A percentile compares a stretch with the other conserved stretches of the same genome.
phyloP scores from a whole-genome alignment of 1,140 invertebrate genomes.

The Planococcus citri region DNA sequence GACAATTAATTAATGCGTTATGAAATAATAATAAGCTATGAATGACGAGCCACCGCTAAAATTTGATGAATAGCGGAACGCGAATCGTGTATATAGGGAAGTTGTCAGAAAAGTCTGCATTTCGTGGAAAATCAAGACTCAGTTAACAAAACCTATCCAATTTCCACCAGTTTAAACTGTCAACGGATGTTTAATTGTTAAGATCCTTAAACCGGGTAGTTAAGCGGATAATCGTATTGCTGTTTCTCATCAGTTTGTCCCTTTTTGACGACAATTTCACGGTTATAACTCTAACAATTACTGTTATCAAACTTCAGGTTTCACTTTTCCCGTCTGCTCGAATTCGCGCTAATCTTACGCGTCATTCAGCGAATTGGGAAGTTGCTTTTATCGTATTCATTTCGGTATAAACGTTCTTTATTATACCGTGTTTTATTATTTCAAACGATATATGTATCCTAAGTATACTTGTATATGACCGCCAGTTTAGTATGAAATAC shows the following conservation, averaged over 20 bases:
- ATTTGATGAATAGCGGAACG: conserved; percentile 15
- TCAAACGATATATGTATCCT: no score
- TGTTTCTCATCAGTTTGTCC: conserved; percentile 17
- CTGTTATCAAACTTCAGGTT: conserved; percentile 15
- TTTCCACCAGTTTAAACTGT: conserved; percentile 18
- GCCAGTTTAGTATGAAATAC: no score
- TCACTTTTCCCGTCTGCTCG: neutral
- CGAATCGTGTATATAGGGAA: neutral
- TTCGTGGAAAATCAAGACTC: conserved; percentile 5
- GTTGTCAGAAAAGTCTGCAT: conserved; percentile 16
- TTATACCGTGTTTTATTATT: no score
- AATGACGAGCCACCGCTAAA: neutral
- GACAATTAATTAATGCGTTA: conserved; percentile 14
- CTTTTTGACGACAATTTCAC: conserved; percentile 20
- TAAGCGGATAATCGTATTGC: conserved; percentile 19
- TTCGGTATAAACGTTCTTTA: no score
- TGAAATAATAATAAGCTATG: conserved; percentile 8
- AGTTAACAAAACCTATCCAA: conserved; percentile 12
- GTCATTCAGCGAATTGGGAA: neutral
- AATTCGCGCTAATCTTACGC: neutral
- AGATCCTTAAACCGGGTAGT: conserved; percentile 18
- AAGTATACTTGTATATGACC: no score
- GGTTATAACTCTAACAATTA: conserved; percentile 19
- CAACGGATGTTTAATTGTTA: conserved; percentile 20
- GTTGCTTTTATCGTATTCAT: neutral